phyloP scores from a whole-genome alignment of 2,113 vertebrate species.

The Nannobrachium achirus region DNA sequence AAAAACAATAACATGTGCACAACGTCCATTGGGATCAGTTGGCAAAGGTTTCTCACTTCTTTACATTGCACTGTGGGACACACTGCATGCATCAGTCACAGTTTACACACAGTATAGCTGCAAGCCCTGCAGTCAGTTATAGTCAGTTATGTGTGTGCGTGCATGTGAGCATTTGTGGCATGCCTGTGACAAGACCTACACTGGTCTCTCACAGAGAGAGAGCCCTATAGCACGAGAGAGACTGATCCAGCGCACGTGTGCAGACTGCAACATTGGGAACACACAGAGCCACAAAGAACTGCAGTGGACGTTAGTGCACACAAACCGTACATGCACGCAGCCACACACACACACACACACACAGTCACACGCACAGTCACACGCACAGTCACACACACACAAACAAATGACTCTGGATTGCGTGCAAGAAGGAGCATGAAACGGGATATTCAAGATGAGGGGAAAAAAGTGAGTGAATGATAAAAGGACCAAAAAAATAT shows the following conservation, averaged over 20 bases:
- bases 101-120: neutral
- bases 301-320: neutral
- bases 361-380: constrained; percentile 9
- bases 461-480: neutral
- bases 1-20: neutral
- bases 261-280: neutral
- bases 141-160: neutral
- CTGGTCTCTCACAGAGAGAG: neutral
- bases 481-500: no score
- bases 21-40: neutral
- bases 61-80: neutral
- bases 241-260: neutral
- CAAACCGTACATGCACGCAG: constrained; percentile 4
- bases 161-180: neutral
- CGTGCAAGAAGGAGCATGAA: constrained; percentile 9
- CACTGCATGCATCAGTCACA: neutral
- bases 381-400: neutral
- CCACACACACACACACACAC: constrained; percentile 4
- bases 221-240: neutral
- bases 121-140: neutral
- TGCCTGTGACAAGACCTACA: neutral
- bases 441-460: neutral
- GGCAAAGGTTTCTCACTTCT: neutral
- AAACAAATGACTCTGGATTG: neutral
- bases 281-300: neutral